phyloP scores from a whole-genome alignment of 1,140 invertebrate genomes.

The Ruditapes philippinarum region DNA sequence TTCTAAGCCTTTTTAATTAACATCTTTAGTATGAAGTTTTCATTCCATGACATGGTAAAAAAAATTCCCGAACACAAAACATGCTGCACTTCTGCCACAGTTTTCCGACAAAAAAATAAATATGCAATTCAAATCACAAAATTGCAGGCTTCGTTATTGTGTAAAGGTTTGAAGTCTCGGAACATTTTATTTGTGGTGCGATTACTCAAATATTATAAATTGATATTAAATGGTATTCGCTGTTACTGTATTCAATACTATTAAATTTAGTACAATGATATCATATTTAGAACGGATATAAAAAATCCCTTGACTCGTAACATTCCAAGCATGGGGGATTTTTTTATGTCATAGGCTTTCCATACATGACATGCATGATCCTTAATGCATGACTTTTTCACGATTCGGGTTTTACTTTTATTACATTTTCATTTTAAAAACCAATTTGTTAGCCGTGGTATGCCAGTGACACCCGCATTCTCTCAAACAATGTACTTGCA shows the following conservation, averaged over 20 bases:
- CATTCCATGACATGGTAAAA: neutral
- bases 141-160: neutral
- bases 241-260: constrained; percentile 2
- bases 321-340: no score
- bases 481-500: no score
- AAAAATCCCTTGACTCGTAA: neutral
- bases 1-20: neutral
- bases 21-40: neutral
- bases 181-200: no score
- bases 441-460: neutral
- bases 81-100: neutral
- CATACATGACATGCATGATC: neutral
- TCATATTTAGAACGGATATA: neutral
- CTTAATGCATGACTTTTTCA: neutral
- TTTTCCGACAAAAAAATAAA: neutral
- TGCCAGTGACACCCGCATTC: neutral
- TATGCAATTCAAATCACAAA: constrained; percentile 3
- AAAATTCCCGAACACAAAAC: neutral
- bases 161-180: neutral
- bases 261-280: neutral
- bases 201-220: neutral
- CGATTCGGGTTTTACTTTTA: neutral
- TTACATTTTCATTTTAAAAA: no score
- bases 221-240: neutral
- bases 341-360: neutral